These are phyloP conservation scores for Sciaenops ocellatus DNA, from an alignment of 2,797 vertebrate genomes.

Conservation along the genomic window DNA sequence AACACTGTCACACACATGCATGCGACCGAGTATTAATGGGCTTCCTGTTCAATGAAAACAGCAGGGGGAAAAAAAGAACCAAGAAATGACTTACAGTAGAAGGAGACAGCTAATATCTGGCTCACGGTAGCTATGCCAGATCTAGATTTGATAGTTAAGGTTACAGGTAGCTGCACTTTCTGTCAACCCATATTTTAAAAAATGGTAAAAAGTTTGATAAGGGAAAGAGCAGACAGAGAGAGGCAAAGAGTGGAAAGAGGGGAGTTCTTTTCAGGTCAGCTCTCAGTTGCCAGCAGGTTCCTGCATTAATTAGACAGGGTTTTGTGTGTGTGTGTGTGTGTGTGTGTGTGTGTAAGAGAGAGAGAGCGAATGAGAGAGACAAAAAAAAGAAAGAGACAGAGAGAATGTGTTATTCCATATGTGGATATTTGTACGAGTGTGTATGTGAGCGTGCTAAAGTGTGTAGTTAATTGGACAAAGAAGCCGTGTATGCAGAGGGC, in stretches of 20 bases:
- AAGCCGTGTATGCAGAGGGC: slow-evolving; percentile 32
- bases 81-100: slow-evolving; percentile 12
- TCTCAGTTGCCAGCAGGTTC: slow-evolving; percentile 63
- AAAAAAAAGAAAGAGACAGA: not conserved
- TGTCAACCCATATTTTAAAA: slow-evolving; percentile 57
- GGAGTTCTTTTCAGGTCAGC: slow-evolving; percentile 69
- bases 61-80: not conserved
- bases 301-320: slow-evolving; percentile 75
- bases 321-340: slow-evolving; percentile 29
- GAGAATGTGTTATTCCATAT: slow-evolving; percentile 18
- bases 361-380: slow-evolving; percentile 1
- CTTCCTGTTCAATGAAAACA: slow-evolving; percentile 33
- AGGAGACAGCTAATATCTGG: slow-evolving; percentile 29
- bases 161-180: slow-evolving; percentile 61
- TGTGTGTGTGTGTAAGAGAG: not conserved
- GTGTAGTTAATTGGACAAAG: slow-evolving; percentile 58
- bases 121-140: slow-evolving; percentile 26
- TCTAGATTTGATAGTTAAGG: slow-evolving; percentile 60
- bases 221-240: slow-evolving; percentile 60
- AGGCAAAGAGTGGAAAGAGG: slow-evolving; percentile 51
- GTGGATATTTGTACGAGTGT: slow-evolving; percentile 30
- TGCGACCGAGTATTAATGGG: slow-evolving; percentile 2
- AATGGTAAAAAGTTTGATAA: slow-evolving; percentile 64
- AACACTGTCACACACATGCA: not conserved
- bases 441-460: slow-evolving; percentile 28